Evolutionary conservation across 2,888 invertebrate species (phyloP).

Genomic region (Nephrotoma guestfalica): DNA sequence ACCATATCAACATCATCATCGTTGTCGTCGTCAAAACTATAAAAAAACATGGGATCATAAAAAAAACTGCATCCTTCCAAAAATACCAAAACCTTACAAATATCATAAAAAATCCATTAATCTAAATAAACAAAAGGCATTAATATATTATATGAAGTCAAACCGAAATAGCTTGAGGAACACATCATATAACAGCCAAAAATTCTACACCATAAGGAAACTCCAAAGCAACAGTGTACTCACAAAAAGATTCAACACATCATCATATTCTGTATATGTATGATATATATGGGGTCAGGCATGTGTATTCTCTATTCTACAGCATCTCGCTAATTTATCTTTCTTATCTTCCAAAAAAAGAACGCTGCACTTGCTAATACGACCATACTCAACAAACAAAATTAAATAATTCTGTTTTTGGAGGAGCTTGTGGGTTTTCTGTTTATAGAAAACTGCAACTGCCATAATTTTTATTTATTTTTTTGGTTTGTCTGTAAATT

Average conservation of each 20-base stretch:
- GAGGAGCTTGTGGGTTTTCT: background rate
- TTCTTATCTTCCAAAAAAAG: background rate
- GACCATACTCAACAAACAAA: background rate
- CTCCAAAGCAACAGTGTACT: background rate
- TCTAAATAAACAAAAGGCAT: background rate
- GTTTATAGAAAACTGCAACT: background rate
- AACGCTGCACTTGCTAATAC: background rate
- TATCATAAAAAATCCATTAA: background rate
- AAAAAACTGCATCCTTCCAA: background rate
- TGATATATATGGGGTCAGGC: background rate
- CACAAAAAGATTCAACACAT: background rate
- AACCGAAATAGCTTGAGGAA: background rate
- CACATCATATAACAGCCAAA: background rate
- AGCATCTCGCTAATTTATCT: background rate
- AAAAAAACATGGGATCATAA: background rate
- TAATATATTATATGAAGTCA: background rate
- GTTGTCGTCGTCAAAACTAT: background rate
- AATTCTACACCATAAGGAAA: background rate
- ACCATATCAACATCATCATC: background rate
- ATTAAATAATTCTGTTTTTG: background rate
- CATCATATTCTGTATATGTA: background rate
- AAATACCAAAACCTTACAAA: background rate
- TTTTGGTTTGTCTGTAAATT: background rate
- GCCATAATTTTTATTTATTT: background rate
- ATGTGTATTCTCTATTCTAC: background rate